Percentiles rank a stretch among this genome's conserved stretches.
phyloP scores from a whole-genome alignment of 2,888 invertebrate species.

The Pammene aurita region DNA sequence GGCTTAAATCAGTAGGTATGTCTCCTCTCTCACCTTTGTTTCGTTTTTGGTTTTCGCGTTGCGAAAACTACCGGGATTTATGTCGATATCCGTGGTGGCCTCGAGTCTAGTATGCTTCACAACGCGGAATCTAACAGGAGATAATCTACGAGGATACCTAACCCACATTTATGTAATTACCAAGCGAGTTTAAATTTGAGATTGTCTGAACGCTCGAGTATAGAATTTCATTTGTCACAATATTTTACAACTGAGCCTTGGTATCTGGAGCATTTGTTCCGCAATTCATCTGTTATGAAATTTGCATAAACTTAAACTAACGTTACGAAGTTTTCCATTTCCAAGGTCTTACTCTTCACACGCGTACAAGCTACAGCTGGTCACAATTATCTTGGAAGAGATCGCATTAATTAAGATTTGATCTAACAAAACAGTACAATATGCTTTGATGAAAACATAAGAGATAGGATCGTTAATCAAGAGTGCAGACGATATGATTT shows the following conservation, averaged over 20 bases:
- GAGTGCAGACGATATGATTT: constrained; percentile 12
- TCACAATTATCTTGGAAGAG: constrained; percentile 22
- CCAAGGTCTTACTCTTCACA: constrained; percentile 25
- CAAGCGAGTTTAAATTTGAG: constrained; percentile 33
- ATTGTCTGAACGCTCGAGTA: constrained; percentile 25
- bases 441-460: constrained; percentile 36
- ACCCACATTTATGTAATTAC: constrained; percentile 53
- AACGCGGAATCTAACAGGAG: background rate
- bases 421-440: constrained; percentile 34
- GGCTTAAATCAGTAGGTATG: too few relatives aligned
- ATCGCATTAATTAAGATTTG: constrained; percentile 36
- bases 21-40: too few relatives aligned
- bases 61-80: too few relatives aligned
- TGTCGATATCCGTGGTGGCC: too few relatives aligned
- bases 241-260: constrained; percentile 29
- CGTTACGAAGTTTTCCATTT: constrained; percentile 21
- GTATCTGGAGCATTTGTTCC: constrained; percentile 34
- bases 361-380: constrained; percentile 21
- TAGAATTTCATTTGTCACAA: constrained; percentile 38
- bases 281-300: constrained; percentile 37
- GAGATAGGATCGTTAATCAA: constrained; percentile 39
- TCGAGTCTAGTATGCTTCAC: background rate
- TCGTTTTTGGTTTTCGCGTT: too few relatives aligned
- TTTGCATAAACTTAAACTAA: constrained; percentile 23
- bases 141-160: constrained; percentile 43